These are phyloP conservation scores for Pygmarrhopalites habei DNA, from an alignment of 1,140 invertebrate species.

Conservation along the genomic window DNA sequence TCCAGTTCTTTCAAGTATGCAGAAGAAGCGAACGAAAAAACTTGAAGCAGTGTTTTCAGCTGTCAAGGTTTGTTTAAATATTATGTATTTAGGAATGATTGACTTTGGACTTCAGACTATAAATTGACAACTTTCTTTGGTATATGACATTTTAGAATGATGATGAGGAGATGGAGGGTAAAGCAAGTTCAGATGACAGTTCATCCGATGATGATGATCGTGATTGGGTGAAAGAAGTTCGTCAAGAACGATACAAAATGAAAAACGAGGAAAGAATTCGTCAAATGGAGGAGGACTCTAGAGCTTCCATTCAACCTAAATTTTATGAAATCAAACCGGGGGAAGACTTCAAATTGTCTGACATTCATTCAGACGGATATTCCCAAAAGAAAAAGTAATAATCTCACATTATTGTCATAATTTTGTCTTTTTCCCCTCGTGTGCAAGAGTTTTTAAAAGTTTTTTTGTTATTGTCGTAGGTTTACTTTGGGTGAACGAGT, in stretches of 20 bases:
- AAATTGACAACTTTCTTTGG: no score
- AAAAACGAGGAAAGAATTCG: slow-evolving; percentile 46
- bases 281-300: slow-evolving; percentile 29
- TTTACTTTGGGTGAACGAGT: slow-evolving; percentile 63
- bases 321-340: slow-evolving; percentile 59
- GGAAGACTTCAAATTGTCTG: slow-evolving; percentile 52
- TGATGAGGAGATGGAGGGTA: slow-evolving; percentile 44
- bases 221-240: slow-evolving; percentile 68
- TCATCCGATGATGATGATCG: slow-evolving; percentile 70
- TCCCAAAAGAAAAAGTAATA: slow-evolving; percentile 23
- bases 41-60: slow-evolving; percentile 49
- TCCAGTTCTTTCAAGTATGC: slow-evolving; percentile 75
- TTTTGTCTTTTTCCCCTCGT: slow-evolving; percentile 18
- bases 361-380: slow-evolving; percentile 42
- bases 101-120: background rate
- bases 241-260: slow-evolving; percentile 59
- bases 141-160: slow-evolving; percentile 27
- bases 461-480: slow-evolving; percentile 46
- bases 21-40: slow-evolving; percentile 57
- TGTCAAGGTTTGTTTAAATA: slow-evolving; percentile 50
- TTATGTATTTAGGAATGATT: no score
- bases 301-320: slow-evolving; percentile 46
- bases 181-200: slow-evolving; percentile 43
- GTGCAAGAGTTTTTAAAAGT: no score
- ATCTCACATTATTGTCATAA: slow-evolving; percentile 14